Evolutionary conservation across 2,888 invertebrate species (phyloP), one percentile per base, ranked within the genome.

Genomic region (Erpobdella octoculata): DNA sequence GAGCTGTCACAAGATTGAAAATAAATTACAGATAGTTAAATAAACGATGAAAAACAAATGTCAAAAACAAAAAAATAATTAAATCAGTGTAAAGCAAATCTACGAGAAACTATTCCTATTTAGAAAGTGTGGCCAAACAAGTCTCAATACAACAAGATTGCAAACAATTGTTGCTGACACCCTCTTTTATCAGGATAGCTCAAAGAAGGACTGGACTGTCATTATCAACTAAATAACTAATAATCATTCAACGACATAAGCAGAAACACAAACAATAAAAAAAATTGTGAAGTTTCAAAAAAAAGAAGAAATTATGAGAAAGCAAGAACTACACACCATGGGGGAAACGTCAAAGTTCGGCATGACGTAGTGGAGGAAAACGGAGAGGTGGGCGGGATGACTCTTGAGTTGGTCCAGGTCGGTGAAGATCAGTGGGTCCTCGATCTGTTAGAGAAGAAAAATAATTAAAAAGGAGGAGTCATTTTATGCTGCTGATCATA

Each of bases 361-460:
- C 77, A 91, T 85, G 75, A 92, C 88, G 84, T 90, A 93, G 62
- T 72, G 68, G 80, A 95, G 89, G 83, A 98, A 91, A 71, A 97
- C 93, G 72, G 96, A 93, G 78, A 94, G 88, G 82, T 96, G 91
- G 73, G 93, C 93, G 77, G 91, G 90, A 73, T 91, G 89, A 79
- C 90, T 90, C 85, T 89, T 88, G 70, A 95, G 86, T 78, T 89
- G 89, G 25, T 89, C 88, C 71, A 94, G 87, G 76, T 89, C 89
- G 80, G 90, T 91, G 82, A 96, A 97, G 73, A 94, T 90, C 0
- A 93, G 93, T 75, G 92, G 91, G 37, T 77, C 75, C 21, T 73
- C 74, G 28, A 74, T 21, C 75, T 75, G 71, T 35, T 53, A 70
- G 65, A 18, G 25, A 36, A 25, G 28, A 68, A 15, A 46, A 46